Conservation (phyloP, 2,888 invertebrate species). For the Drosophila barbarae region DNA sequence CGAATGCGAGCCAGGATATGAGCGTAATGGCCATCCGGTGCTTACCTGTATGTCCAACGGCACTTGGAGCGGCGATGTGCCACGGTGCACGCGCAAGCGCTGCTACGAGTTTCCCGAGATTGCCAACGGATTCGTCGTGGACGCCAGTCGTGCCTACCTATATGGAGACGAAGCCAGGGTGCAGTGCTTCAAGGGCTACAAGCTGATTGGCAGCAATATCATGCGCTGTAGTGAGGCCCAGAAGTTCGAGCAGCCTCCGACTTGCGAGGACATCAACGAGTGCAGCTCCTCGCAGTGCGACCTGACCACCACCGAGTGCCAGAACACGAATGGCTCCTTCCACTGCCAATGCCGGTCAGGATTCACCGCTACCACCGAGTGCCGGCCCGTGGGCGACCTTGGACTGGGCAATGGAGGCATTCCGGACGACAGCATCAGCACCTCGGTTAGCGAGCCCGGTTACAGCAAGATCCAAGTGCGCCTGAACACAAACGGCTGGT, state of each 20-base stretch:
- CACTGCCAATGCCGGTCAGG: conserved; percentile 92
- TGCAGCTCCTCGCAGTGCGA: conserved; percentile 94
- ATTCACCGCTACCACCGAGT: conserved; percentile 91
- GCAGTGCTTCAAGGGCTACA: conserved; percentile 94
- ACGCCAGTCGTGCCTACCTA: conserved; percentile 87
- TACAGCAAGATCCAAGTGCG: conserved; percentile 91
- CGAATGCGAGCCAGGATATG: conserved; percentile 95
- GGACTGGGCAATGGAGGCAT: conserved; percentile 90
- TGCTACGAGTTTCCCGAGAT: conserved; percentile 86
- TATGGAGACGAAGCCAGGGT: conserved; percentile 95
- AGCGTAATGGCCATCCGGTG: conserved; percentile 92
- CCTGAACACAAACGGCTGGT: conserved; percentile 93
- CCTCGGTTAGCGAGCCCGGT: conserved; percentile 90
- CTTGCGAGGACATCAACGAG: conserved; percentile 95
- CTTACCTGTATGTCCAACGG: conserved; percentile 97
- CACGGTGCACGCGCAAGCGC: conserved; percentile 87
- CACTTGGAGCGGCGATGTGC: conserved; percentile 95
- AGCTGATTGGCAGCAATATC: conserved; percentile 90
- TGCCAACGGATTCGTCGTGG: conserved; percentile 92
- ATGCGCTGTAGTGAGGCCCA: conserved; percentile 92
- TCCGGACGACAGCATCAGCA: conserved; percentile 92
- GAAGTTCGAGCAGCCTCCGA: conserved; percentile 90
- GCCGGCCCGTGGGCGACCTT: conserved; percentile 93
- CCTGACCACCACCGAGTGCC: conserved; percentile 92
- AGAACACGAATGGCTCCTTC: conserved; percentile 93